Conservation (phyloP, 2,113 vertebrate genomes). For the human region GRCh38 chr5:116398001-116398500, state of each 20-base stretch:
- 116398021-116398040: background rate
- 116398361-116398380: background rate
- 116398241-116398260: background rate
- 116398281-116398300: background rate
- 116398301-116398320: background rate
- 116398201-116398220: background rate
- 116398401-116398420: background rate
- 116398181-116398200: background rate
- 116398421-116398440: slow-evolving; percentile 1
- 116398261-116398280: fast-evolving
- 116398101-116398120: background rate
- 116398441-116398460: background rate
- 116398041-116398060: background rate
- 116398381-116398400: background rate
- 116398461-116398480: background rate
- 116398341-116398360: background rate
- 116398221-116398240: background rate
- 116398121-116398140: background rate
- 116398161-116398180: background rate
- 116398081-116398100: no score
- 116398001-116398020: background rate
- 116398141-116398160: background rate
- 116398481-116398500: slow-evolving; percentile 7
- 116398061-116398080: background rate
- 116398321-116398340: background rate